A percentile compares a stretch with the other conserved stretches of the same genome.
Conservation (phyloP, 2,888 invertebrate species). For the Hydroisotoma schaefferi region DNA sequence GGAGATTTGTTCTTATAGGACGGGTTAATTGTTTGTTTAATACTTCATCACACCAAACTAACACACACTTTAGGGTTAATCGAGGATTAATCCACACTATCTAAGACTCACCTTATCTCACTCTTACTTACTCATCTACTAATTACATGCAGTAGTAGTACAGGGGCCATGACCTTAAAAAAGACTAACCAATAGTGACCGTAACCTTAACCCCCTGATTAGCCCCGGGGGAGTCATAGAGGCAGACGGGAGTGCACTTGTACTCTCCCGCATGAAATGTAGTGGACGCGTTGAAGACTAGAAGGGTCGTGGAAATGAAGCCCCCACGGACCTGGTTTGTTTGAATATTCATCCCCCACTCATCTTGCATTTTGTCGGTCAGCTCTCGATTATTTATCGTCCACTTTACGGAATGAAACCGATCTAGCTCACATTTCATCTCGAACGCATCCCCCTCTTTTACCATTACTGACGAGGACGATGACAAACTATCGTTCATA, state of each 20-base stretch:
- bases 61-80: too few relatives aligned
- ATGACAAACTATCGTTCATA: too few relatives aligned
- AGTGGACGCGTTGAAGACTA: constrained; percentile 42
- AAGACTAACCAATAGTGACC: constrained; percentile 46
- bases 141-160: too few relatives aligned
- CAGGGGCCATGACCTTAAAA: too few relatives aligned
- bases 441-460: constrained; percentile 40
- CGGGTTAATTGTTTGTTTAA: too few relatives aligned
- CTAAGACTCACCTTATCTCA: too few relatives aligned
- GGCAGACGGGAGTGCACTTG: constrained; percentile 43
- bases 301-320: constrained; percentile 37
- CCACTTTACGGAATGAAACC: constrained; percentile 41
- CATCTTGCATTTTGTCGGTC: constrained; percentile 33
- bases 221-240: constrained; percentile 27
- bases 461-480: too few relatives aligned
- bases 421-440: constrained; percentile 38
- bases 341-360: constrained; percentile 33
- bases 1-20: too few relatives aligned
- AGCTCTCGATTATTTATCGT: constrained; percentile 39
- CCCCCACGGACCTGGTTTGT: constrained; percentile 12
- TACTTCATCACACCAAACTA: too few relatives aligned
- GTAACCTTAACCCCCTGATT: constrained; percentile 43
- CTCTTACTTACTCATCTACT: too few relatives aligned
- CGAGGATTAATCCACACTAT: too few relatives aligned
- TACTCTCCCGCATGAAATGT: constrained; percentile 46